A percentile compares a stretch with the other conserved stretches of the same genome.
These are phyloP conservation scores for Amiota minor DNA, from an alignment of 2,888 invertebrate genomes.

Conservation along the genomic window DNA sequence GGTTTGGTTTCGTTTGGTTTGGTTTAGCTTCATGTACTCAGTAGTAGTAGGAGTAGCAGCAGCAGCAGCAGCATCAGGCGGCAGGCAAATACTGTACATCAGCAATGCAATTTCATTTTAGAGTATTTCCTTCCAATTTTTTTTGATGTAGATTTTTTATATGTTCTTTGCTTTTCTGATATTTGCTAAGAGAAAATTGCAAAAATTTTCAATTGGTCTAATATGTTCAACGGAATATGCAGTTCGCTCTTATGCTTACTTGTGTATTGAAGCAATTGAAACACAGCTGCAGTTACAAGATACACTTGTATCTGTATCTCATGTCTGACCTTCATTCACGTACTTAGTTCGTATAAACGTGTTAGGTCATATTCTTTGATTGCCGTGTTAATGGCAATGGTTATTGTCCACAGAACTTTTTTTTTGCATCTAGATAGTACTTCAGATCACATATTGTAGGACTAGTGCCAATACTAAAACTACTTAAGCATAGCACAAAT, in stretches of 20 bases:
- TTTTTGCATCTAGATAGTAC: neutral
- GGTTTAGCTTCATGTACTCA: too few species aligned
- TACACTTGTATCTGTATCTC: neutral
- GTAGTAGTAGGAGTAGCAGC: too few species aligned
- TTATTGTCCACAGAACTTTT: neutral
- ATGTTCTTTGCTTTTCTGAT: constrained; percentile 2
- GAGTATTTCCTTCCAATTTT: neutral
- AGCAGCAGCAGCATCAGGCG: neutral
- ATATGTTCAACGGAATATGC: neutral
- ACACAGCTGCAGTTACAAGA: constrained; percentile 4
- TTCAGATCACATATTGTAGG: too few species aligned
- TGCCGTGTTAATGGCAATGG: neutral
- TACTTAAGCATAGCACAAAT: neutral
- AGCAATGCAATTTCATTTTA: constrained; percentile 16
- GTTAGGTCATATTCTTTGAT: neutral
- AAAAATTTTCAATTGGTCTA: constrained; percentile 1
- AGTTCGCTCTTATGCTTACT: too few species aligned
- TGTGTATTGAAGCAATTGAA: too few species aligned
- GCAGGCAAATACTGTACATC: neutral
- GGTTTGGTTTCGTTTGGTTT: neutral
- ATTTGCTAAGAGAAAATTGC: constrained; percentile 15
- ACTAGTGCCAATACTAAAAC: too few species aligned
- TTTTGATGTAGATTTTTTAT: neutral
- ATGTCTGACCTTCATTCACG: constrained; percentile 5
- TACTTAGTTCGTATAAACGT: neutral